A percentile compares a stretch with the other conserved stretches of the same genome.
These are phyloP conservation scores for Aspidiotus rigidus DNA, from an alignment of 2,888 invertebrate genomes.

Conservation along the genomic window DNA sequence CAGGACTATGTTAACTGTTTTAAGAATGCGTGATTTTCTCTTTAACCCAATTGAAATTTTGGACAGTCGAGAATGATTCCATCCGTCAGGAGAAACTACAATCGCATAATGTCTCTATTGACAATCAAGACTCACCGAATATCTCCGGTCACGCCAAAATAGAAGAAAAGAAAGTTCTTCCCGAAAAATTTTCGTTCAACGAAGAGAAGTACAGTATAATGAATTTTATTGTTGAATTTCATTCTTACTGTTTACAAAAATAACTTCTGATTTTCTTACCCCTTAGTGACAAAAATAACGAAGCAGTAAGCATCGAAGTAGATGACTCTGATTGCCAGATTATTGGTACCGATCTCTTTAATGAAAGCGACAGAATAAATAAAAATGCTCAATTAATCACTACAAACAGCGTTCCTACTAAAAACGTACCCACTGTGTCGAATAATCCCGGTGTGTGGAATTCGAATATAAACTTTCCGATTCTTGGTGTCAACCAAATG, in stretches of 20 bases:
- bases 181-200: no score
- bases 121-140: no score
- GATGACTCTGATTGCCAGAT: conserved; percentile 26
- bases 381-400: not conserved
- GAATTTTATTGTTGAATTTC: no score
- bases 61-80: not conserved
- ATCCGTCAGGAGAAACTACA: not conserved
- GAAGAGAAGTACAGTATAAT: no score
- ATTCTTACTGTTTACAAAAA: no score
- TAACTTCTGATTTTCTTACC: no score
- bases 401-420: conserved; percentile 8
- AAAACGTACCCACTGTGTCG: conserved; percentile 20
- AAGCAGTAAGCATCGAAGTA: conserved; percentile 9
- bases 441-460: conserved; percentile 21
- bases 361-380: conserved; percentile 10
- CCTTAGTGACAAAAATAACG: not conserved
- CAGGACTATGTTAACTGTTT: no score
- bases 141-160: no score
- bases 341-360: conserved; percentile 14
- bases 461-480: conserved; percentile 26
- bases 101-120: not conserved
- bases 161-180: no score
- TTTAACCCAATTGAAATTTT: not conserved
- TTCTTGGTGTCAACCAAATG: conserved; percentile 26
- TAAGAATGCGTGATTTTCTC: no score